Conservation (phyloP, 2,888 invertebrate genomes). For the Folsomia candida region DNA sequence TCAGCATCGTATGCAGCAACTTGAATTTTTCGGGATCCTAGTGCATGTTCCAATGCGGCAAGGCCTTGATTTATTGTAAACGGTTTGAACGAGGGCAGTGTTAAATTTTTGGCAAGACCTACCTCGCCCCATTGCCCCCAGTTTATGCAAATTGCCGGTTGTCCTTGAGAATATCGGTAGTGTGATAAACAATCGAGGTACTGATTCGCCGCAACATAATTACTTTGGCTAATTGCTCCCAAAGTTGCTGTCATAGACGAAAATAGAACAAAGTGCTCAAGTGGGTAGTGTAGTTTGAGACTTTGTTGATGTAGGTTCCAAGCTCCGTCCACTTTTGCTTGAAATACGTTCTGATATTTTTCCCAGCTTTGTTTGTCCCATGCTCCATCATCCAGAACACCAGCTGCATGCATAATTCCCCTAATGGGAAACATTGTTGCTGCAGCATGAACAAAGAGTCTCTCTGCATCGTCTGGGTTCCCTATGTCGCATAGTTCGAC, state of each 20-base stretch:
- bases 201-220: conserved; percentile 17
- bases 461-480: not conserved
- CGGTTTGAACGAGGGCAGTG: conserved; percentile 15
- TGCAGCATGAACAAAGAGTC: not conserved
- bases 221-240: conserved; percentile 15
- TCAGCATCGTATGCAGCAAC: conserved; percentile 1
- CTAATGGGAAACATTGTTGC: conserved; percentile 3
- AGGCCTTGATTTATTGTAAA: conserved; percentile 15
- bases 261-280: conserved; percentile 28
- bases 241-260: conserved; percentile 1
- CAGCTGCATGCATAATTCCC: conserved; percentile 29
- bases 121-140: conserved; percentile 34
- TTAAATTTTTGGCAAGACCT: conserved; percentile 22
- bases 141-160: conserved; percentile 21
- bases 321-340: conserved; percentile 17
- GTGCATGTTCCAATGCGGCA: conserved; percentile 3
- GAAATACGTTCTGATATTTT: conserved; percentile 10
- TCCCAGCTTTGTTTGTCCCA: conserved; percentile 22
- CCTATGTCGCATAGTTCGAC: not conserved
- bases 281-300: not conserved
- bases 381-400: conserved; percentile 16
- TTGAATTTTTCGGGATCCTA: conserved; percentile 4
- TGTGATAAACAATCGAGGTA: conserved; percentile 18
- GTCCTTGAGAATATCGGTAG: conserved; percentile 13
- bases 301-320: conserved; percentile 23